Evolutionary conservation across 2,888 invertebrate species (phyloP).

Genomic region (Dione vanillae): DNA sequence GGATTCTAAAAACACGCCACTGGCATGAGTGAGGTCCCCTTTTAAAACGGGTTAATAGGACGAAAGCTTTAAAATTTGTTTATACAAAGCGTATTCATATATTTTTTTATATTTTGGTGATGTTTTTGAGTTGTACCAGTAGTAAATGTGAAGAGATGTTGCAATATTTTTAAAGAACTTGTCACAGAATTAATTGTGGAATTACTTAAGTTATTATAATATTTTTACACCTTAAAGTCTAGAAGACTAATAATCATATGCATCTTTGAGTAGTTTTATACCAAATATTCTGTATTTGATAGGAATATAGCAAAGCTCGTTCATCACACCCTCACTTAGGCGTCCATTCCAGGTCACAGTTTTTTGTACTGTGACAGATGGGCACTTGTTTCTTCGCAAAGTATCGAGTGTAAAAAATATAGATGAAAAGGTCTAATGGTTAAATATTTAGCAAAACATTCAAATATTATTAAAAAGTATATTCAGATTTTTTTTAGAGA

Average conservation of each 20-base stretch:
- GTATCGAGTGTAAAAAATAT: no score
- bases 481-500: no score
- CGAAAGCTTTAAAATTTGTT: slow-evolving; percentile 27
- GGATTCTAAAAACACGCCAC: slow-evolving; percentile 29
- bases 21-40: slow-evolving; percentile 29
- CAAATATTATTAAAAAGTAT: no score
- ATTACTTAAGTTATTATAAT: no score
- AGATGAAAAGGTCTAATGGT: no score
- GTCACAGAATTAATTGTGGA: no score
- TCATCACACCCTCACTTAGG: background rate
- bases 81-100: background rate
- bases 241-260: no score
- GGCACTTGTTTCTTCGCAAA: background rate
- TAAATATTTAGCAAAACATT: background rate
- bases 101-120: background rate
- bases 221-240: no score
- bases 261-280: background rate
- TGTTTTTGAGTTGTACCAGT: background rate
- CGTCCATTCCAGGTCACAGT: background rate
- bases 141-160: background rate
- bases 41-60: slow-evolving; percentile 40
- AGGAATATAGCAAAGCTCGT: no score
- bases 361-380: background rate
- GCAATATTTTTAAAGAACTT: no score
- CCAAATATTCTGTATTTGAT: background rate